Base-by-base conservation (phyloP, 2,888 invertebrate genomes). In the Phlogophora meticulosa region DNA sequence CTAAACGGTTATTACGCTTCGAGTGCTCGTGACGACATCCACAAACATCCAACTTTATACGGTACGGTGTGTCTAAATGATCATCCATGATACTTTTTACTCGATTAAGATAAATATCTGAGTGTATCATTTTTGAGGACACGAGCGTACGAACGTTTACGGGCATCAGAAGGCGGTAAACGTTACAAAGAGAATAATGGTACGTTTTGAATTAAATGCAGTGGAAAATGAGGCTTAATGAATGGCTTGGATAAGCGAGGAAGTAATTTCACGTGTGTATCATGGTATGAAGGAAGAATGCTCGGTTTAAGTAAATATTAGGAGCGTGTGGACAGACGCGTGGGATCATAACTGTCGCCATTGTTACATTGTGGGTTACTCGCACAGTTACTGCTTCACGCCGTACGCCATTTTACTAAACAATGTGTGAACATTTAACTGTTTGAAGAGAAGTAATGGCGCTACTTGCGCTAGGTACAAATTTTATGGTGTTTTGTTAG, bases 331-430 rank as follows among this genome's bases (percentile, higher is more conserved):
- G 81, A 82, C 69, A 77, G 49, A 70, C 70, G 79, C 86, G 87
- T 87, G 89, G 79, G 88, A 90, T 72, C 72, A 60, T 88, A 87
- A 88, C 88, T 85, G 87, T 86, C 67, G 48, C 56, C 80, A 87
- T 90, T 88, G 88, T 90, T 70, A 59, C 52, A 80, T 85, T 82
- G 80, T 87, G 66, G 89, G 90, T 88, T 88, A 89, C 83, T 86
- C 77, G 85, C 78, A 80, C 82, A 76, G 81, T 83, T 87, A 87
- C 76, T 84, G 56, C 38, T 81, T 72, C 63, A 72, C 74, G 76
- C 64, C 58, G 55, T 67, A 76, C 65, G 63, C 58, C 62, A 71
- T 81, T 78, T 80, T 77, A 71, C 59, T 76, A 75, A 80, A 80
- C 76, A 72, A 85, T 83, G 86, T 84, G 85, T 80, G 85, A 75